Percentiles rank a stretch among this genome's conserved stretches.
Conservation (phyloP, 2,888 invertebrate genomes). For the Pandemis cinnamomeana region DNA sequence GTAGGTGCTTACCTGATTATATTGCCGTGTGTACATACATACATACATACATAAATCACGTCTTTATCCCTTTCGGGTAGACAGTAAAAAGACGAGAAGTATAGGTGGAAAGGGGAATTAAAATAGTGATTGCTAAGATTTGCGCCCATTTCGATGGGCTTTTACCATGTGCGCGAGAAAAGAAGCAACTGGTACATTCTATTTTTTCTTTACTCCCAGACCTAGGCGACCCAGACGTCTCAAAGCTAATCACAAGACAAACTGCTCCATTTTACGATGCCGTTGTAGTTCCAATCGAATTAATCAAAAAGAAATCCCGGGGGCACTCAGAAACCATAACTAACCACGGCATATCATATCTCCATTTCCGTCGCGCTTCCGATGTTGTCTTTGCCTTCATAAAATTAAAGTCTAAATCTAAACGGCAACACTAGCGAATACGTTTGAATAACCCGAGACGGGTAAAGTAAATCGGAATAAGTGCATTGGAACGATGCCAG, state of each 20-base stretch:
- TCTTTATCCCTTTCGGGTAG: too few relatives aligned
- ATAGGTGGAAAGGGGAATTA: too few relatives aligned
- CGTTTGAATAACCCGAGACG: neutral
- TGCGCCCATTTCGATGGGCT: too few relatives aligned
- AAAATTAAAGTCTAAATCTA: neutral
- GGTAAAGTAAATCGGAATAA: neutral
- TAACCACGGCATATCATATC: neutral
- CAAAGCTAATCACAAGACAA: neutral
- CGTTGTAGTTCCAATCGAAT: neutral
- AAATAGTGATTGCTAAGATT: too few relatives aligned
- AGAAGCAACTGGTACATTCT: too few relatives aligned
- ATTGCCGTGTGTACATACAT: too few relatives aligned
- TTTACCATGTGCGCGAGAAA: too few relatives aligned
- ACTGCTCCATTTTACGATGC: neutral
- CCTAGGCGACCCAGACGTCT: too few relatives aligned
- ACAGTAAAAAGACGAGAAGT: too few relatives aligned
- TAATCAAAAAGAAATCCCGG: conserved; percentile 2
- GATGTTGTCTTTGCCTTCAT: neutral
- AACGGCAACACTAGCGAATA: neutral
- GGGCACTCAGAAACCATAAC: neutral
- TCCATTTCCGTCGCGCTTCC: neutral
- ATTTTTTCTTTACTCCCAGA: too few relatives aligned
- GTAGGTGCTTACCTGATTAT: too few relatives aligned
- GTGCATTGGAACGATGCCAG: conserved; percentile 9
- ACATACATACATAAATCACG: too few relatives aligned